phyloP scores from a whole-genome alignment of 2,888 invertebrate genomes.

The Pristionchus exspectatus region DNA sequence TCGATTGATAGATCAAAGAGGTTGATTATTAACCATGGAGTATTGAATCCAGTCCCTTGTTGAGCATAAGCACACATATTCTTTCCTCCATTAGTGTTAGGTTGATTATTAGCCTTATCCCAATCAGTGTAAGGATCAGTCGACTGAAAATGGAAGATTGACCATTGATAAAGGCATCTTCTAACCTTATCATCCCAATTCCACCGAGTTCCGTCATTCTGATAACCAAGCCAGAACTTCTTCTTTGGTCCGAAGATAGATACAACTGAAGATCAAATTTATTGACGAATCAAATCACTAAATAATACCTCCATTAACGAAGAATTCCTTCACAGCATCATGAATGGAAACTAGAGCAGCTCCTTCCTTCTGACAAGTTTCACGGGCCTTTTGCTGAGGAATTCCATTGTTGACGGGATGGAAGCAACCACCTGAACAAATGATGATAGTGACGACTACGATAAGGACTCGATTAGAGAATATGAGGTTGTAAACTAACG shows the following conservation, averaged over 20 bases:
- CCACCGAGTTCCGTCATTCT: conserved; percentile 34
- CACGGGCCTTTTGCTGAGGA: conserved; percentile 12
- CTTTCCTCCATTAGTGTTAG: conserved; percentile 36
- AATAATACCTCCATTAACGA: not conserved
- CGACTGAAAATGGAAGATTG: not conserved
- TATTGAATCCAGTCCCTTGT: conserved; percentile 22
- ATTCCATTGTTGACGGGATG: conserved; percentile 34
- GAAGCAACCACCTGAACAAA: conserved; percentile 23
- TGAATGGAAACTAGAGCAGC: conserved; percentile 29
- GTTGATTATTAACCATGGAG: not conserved
- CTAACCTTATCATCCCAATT: conserved; percentile 38
- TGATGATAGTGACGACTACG: no score
- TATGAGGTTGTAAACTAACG: not conserved
- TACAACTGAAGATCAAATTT: conserved; percentile 9
- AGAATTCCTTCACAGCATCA: conserved; percentile 12
- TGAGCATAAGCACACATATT: conserved; percentile 8
- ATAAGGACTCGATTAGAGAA: no score
- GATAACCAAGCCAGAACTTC: conserved; percentile 32
- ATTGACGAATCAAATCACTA: not conserved
- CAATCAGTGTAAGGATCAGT: conserved; percentile 19
- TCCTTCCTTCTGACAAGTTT: conserved; percentile 7
- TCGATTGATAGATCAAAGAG: not conserved
- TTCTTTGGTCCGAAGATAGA: conserved; percentile 27
- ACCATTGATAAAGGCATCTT: not conserved
- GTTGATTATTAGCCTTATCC: conserved; percentile 25